Conservation (phyloP, 2,113 vertebrate genomes). For the Regulus satrapa region DNA sequence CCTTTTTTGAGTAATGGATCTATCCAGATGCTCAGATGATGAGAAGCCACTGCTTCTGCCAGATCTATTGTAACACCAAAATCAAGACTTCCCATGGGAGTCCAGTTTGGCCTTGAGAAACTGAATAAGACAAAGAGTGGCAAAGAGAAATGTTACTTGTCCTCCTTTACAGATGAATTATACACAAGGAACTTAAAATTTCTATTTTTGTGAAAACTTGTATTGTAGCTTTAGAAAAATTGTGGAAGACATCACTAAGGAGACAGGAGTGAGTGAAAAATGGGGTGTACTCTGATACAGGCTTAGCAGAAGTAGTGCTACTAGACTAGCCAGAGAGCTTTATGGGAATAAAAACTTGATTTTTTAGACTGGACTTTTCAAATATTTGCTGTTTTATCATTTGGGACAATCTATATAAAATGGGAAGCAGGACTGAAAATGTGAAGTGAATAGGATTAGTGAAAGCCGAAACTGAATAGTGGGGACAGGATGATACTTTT, state of each 20-base stretch:
- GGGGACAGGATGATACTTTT: neutral
- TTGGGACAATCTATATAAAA: neutral
- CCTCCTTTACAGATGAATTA: neutral
- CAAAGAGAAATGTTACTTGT: neutral
- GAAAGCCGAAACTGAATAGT: neutral
- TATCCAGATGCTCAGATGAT: neutral
- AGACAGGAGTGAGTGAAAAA: neutral
- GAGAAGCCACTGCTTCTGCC: neutral
- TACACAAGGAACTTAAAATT: neutral
- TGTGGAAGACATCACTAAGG: neutral
- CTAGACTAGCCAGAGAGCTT: neutral
- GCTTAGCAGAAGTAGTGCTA: neutral
- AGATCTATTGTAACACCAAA: neutral
- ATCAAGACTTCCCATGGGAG: neutral
- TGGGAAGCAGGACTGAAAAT: neutral
- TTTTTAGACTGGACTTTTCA: neutral
- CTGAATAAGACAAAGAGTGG: neutral
- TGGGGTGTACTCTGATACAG: neutral
- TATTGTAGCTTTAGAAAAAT: neutral
- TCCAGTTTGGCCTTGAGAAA: neutral
- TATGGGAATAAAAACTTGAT: neutral
- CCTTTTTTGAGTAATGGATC: neutral
- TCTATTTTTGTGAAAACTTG: neutral
- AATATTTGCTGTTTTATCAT: neutral
- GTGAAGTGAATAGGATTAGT: neutral